Conservation (phyloP, 2,113 vertebrate species). For the Daphoenositta chrysoptera region DNA sequence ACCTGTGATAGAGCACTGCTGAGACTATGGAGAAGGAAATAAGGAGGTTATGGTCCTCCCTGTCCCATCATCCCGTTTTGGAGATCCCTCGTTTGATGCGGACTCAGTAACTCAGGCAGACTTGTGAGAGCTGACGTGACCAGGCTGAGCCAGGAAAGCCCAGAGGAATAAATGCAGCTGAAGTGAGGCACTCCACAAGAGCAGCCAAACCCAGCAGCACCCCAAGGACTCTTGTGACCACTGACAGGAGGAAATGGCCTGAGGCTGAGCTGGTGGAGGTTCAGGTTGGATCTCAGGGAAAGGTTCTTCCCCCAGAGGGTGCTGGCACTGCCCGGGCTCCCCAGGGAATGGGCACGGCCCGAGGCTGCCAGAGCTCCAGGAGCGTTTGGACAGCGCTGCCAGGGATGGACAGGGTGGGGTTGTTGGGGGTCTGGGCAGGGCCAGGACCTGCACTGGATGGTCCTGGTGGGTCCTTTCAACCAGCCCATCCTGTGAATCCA, state of each 20-base stretch:
- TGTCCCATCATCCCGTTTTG: background rate
- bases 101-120: rapidly evolving
- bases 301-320: background rate
- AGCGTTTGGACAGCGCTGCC: rapidly evolving
- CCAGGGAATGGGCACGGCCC: background rate
- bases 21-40: background rate
- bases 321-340: background rate
- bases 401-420: background rate
- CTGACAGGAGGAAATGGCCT: background rate
- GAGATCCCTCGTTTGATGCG: background rate
- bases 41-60: background rate
- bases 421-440: background rate
- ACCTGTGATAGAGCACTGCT: rapidly evolving
- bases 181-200: rapidly evolving
- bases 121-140: background rate
- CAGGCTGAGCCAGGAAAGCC: background rate
- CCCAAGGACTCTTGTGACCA: background rate
- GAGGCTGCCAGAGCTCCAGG: background rate
- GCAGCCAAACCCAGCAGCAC: background rate
- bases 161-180: background rate
- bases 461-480: background rate
- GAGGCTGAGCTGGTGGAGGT: background rate
- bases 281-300: rapidly evolving
- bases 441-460: rapidly evolving
- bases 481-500: background rate